Percentiles rank a stretch among this genome's conserved stretches.
These are phyloP conservation scores for Phytoseiulus persimilis DNA, from an alignment of 2,888 invertebrate genomes.

Conservation along the genomic window DNA sequence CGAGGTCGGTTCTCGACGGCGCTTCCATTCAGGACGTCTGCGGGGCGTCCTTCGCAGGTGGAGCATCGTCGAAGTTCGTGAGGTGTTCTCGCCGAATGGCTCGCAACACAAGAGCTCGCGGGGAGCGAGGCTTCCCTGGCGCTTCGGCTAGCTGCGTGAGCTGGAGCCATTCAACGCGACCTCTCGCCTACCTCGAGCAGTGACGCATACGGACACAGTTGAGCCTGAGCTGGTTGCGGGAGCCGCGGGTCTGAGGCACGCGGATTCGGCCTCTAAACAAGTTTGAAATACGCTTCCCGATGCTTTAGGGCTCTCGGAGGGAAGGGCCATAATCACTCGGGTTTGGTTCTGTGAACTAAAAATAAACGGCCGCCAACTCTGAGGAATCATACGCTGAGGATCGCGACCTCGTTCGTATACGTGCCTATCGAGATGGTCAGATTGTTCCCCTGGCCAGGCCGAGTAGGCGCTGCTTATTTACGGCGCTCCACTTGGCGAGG, in stretches of 20 bases:
- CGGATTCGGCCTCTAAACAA: neutral
- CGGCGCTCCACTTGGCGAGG: neutral
- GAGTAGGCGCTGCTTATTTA: neutral
- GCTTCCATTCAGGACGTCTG: neutral
- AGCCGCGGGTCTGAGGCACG: neutral
- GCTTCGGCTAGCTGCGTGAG: neutral
- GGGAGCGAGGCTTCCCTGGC: neutral
- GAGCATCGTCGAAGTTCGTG: neutral
- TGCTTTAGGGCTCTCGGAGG: too few relatives aligned
- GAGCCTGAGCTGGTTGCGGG: neutral
- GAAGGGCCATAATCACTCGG: too few relatives aligned
- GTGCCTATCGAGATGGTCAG: too few relatives aligned
- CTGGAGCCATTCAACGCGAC: neutral
- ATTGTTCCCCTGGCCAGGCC: too few relatives aligned
- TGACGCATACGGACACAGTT: neutral
- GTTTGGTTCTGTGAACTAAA: too few relatives aligned
- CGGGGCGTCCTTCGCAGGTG: neutral
- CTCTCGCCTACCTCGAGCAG: neutral
- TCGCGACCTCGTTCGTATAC: too few relatives aligned
- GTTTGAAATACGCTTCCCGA: too few relatives aligned
- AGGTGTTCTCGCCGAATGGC: neutral
- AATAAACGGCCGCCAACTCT: too few relatives aligned
- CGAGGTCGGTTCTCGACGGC: neutral
- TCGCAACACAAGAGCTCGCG: neutral
- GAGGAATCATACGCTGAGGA: too few relatives aligned